A percentile compares a stretch with the other conserved stretches of the same genome.
phyloP scores from a whole-genome alignment of 2,888 invertebrate species.

The Galeruca laticollis region DNA sequence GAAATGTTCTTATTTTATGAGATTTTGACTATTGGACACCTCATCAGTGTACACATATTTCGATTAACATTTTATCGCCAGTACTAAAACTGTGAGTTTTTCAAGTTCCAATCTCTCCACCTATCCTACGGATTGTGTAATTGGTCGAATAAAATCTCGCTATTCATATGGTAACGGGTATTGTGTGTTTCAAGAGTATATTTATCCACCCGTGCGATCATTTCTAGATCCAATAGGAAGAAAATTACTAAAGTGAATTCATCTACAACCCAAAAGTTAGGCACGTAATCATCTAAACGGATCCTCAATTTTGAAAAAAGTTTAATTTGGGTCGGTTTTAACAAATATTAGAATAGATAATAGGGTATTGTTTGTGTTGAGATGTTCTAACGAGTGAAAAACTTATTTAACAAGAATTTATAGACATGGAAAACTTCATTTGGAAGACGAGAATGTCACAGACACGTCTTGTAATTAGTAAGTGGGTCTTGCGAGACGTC shows the following conservation, averaged over 20 bases:
- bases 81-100: slow-evolving; percentile 19
- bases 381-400: slow-evolving; percentile 16
- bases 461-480: slow-evolving; percentile 56
- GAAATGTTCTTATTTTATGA: too few relatives aligned
- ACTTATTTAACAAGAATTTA: slow-evolving; percentile 41
- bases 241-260: slow-evolving; percentile 14
- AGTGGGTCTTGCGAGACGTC: slow-evolving; percentile 51
- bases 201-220: slow-evolving; percentile 47
- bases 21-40: too few relatives aligned
- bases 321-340: too few relatives aligned
- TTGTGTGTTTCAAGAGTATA: slow-evolving; percentile 47
- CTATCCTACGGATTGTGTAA: slow-evolving; percentile 46
- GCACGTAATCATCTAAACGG: too few relatives aligned
- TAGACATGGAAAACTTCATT: slow-evolving; percentile 27
- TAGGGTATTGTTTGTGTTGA: too few relatives aligned
- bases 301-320: too few relatives aligned
- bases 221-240: slow-evolving; percentile 36
- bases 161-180: slow-evolving; percentile 51
- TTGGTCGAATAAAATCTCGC: slow-evolving; percentile 50
- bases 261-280: slow-evolving; percentile 3
- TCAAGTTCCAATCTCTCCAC: slow-evolving; percentile 22
- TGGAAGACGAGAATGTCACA: slow-evolving; percentile 50
- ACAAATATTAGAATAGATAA: too few relatives aligned
- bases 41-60: too few relatives aligned
- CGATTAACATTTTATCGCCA: background rate